Percentiles rank a stretch among this genome's conserved stretches.
Conservation (phyloP, 2,797 vertebrate species). For the Pangasius djambal region DNA sequence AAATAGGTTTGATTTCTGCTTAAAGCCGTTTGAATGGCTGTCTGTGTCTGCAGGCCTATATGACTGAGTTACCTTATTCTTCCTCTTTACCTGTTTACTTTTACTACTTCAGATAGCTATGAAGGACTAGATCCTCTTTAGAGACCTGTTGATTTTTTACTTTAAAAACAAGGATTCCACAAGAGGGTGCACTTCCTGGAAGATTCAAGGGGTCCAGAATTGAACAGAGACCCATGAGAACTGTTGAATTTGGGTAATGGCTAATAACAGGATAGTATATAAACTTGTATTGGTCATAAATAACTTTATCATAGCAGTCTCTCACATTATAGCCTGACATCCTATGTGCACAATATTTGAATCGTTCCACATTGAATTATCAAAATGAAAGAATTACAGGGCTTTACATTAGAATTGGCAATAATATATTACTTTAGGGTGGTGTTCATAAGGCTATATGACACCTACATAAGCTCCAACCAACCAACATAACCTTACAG, state of each 20-base stretch:
- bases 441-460: neutral
- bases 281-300: neutral
- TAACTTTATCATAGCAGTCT: neutral
- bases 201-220: neutral
- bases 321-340: neutral
- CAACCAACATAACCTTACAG: neutral
- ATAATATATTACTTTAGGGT: neutral
- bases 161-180: conserved; percentile 1
- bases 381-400: neutral
- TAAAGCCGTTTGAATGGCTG: conserved; percentile 32
- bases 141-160: neutral
- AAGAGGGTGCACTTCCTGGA: neutral
- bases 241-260: neutral
- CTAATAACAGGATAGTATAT: neutral
- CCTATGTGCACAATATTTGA: neutral
- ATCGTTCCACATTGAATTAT: neutral
- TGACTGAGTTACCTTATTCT: conserved; percentile 33
- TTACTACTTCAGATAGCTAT: conserved; percentile 14
- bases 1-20: conserved; percentile 36
- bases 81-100: conserved; percentile 13
- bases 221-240: neutral
- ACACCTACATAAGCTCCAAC: neutral
- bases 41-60: conserved; percentile 34
- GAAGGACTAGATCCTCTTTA: neutral
- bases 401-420: neutral